Evolutionary conservation across 1,140 invertebrate species (phyloP), one percentile per base, ranked within the genome.

Genomic region (Manduca sexta): DNA sequence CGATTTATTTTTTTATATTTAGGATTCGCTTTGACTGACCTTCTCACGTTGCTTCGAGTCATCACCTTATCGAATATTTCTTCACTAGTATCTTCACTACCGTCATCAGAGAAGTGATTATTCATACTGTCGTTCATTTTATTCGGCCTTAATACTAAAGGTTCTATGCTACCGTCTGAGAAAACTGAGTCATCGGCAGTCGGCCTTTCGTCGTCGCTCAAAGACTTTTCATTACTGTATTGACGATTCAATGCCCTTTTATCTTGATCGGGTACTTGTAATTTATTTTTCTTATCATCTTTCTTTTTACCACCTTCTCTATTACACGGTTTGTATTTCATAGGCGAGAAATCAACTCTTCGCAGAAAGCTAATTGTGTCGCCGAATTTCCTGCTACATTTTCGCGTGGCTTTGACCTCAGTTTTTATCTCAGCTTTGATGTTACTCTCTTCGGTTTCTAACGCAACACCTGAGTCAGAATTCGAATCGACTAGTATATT

Each of bases 1-100:
- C 82, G 59, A 49, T 74, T 85, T 34, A 83, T 85, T 58, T 85
- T 85, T 51, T 85, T 85, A 52, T 83, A 85, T 52, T 85, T 85
- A 17, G 82, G 82, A 57, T 85, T 85, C 2, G 78, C 77, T 69
- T 85, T 85, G 1, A 82, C 82, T 7, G 82, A 85, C 66, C 76
- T 59, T 57, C 82, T 69, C 8, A 82, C 66, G 41, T 79, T 85
- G 45, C 70, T 85, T 60, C 82, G 74, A 0, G 78, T 73, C 82
- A 85, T 85, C 0, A 85, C 79, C 57, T 79, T 66, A 26, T 85
- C 74, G 44, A 85, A 85, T 15, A 79, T 70, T 74, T 85, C 82
- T 72, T 84, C 79, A 71, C 81, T 83, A 47, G 79, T 83, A 21
- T 83, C 79, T 50, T 85, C 82, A 38, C 82, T 85, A 29, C 73